Evolutionary conservation across 1,140 invertebrate species (phyloP).

Genomic region (Babylonia areolata): DNA sequence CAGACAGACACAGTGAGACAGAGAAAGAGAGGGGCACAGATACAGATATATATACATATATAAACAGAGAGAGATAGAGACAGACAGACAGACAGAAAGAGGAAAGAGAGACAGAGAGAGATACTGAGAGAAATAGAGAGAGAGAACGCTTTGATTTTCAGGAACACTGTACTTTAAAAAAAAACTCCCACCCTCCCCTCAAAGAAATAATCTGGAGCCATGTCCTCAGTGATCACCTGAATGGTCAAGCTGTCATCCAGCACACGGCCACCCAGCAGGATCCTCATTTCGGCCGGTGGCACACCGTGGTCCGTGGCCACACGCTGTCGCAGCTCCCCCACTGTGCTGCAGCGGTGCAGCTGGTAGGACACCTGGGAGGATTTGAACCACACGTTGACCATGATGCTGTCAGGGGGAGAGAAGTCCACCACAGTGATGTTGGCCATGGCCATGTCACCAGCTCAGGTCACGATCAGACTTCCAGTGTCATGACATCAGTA

Average conservation of each 20-base stretch:
- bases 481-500: too few species aligned
- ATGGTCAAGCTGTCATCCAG: constrained; percentile 84
- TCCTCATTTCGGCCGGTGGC: constrained; percentile 84
- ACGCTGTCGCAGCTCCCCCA: constrained; percentile 85
- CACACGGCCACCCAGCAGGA: constrained; percentile 91
- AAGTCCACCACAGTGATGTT: neutral
- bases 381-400: constrained; percentile 20
- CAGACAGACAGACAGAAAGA: neutral
- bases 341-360: constrained; percentile 79
- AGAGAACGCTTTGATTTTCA: too few species aligned
- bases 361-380: constrained; percentile 18
- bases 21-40: neutral
- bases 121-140: too few species aligned
- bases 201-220: neutral
- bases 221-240: constrained; percentile 77
- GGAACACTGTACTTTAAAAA: too few species aligned
- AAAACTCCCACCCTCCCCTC: too few species aligned
- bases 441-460: neutral
- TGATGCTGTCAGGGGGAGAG: constrained; percentile 9
- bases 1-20: neutral
- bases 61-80: neutral
- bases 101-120: too few species aligned
- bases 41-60: neutral
- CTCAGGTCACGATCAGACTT: too few species aligned
- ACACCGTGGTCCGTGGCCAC: constrained; percentile 84